Base-by-base conservation (phyloP, 2,888 invertebrate species). In the Eristalinus sepulchralis region DNA sequence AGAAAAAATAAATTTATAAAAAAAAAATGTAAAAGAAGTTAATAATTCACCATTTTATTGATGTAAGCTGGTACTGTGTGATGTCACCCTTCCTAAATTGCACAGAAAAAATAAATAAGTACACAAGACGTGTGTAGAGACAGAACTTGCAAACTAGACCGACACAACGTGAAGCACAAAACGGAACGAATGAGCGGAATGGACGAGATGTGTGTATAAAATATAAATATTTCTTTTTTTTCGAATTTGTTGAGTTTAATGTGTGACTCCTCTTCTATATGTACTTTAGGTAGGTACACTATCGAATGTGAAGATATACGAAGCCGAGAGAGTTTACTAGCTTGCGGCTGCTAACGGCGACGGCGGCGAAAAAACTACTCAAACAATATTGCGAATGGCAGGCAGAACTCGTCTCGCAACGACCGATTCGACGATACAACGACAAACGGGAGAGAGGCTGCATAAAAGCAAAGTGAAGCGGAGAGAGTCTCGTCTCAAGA, bases 331-430 rank as follows among this genome's bases (percentile, higher is more conserved):
- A 6, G 20, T 24, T 34, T 24, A 53, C 11, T 39, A 70, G 34
- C 36, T 70, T 78, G 71, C 78, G 71, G 86, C 86, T 86, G 83
- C 36, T 63, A 79, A 75, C 79, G 79, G 17, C 83, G 75, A 86
- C 83, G 83, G 75, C 78, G 86, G 83, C 86, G 86, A 83, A 86
- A 86, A 86, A 75, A 86, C 86, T 86, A 86, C 83, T 83, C 79
- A 79, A 79, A 86, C 86, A 86, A 83, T 75, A 71, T 86, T 67
- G 83, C 86, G 73, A 86, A 86, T 81, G 82, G 71, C 81, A 67
- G 64, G 53, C 68, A 68, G 68, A 68, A 71, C 33, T 63, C 64
- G 64, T 47, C 66, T 10, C 47, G 9, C 3, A 47, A 10, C 24
- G 27, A 66, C 36, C 57, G 24, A n/a, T 11, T 27, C 27, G 2